Evolutionary conservation across 2,797 vertebrate genomes (phyloP).

Genomic region (Amblyraja radiata): DNA sequence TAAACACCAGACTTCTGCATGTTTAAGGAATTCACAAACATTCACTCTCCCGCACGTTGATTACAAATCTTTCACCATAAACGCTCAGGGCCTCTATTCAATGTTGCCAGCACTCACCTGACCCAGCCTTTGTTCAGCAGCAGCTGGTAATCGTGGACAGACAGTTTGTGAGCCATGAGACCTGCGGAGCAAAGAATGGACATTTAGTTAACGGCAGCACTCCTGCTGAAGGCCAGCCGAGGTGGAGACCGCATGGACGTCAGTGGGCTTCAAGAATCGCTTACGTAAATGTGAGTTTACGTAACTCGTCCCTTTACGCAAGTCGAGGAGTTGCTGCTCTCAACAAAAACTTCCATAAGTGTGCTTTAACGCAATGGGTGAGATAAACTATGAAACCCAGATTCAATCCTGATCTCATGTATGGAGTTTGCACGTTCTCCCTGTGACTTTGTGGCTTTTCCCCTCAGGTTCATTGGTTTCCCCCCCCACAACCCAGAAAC

Average conservation of each 20-base stretch:
- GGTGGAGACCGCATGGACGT: no score
- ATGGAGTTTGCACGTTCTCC: no score
- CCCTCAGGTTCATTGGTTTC: no score
- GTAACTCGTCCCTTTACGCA: no score
- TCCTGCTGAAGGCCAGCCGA: background rate
- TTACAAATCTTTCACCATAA: background rate
- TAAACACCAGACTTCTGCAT: background rate
- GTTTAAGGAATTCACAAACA: background rate
- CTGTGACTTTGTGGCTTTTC: no score
- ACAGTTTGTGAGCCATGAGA: conserved; percentile 28
- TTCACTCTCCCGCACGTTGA: background rate
- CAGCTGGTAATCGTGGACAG: conserved; percentile 31
- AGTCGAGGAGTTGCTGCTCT: background rate
- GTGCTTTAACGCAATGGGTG: background rate
- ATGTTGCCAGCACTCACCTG: background rate
- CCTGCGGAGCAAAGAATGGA: background rate
- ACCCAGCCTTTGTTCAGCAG: conserved; percentile 32
- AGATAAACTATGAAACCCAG: background rate
- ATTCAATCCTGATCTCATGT: no score
- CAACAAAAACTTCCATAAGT: background rate
- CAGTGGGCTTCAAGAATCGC: no score
- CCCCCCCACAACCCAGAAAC: no score
- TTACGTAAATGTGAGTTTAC: no score
- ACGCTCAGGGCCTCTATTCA: background rate
- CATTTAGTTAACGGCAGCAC: background rate